Conservation (phyloP, 2,888 invertebrate species). For the Platynereis dumerilii region DNA sequence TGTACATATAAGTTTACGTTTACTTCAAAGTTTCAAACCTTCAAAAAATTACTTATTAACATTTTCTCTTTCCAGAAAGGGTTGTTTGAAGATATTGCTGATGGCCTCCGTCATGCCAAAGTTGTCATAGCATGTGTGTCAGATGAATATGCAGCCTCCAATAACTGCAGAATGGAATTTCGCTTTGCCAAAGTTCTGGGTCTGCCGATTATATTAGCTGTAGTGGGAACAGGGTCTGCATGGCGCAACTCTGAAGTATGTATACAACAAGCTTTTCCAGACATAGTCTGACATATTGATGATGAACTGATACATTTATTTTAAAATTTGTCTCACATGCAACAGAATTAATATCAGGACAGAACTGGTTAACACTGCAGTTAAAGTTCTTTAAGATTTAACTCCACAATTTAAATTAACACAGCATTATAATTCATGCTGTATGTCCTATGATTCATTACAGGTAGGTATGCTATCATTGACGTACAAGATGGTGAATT, state of each 20-base stretch:
- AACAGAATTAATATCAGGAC: too few relatives aligned
- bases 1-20: too few relatives aligned
- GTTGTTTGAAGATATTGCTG: conserved; percentile 58
- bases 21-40: too few relatives aligned
- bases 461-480: conserved; percentile 54
- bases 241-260: conserved; percentile 28
- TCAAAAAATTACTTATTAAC: too few relatives aligned
- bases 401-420: too few relatives aligned
- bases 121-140: conserved; percentile 59
- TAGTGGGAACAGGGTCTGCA: conserved; percentile 29
- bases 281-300: too few relatives aligned
- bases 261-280: background rate
- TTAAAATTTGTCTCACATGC: too few relatives aligned
- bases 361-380: too few relatives aligned
- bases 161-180: conserved; percentile 54
- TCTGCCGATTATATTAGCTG: conserved; percentile 32
- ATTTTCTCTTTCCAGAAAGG: conserved; percentile 43
- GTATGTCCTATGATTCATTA: background rate
- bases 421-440: too few relatives aligned
- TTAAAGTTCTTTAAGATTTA: too few relatives aligned
- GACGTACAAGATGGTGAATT: conserved; percentile 49
- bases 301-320: too few relatives aligned
- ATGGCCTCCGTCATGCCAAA: conserved; percentile 53
- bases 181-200: conserved; percentile 33
- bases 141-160: conserved; percentile 56